Conservation (phyloP, 37 sponge, comb jelly and placozoan species). For the Beroe ovata region DNA sequence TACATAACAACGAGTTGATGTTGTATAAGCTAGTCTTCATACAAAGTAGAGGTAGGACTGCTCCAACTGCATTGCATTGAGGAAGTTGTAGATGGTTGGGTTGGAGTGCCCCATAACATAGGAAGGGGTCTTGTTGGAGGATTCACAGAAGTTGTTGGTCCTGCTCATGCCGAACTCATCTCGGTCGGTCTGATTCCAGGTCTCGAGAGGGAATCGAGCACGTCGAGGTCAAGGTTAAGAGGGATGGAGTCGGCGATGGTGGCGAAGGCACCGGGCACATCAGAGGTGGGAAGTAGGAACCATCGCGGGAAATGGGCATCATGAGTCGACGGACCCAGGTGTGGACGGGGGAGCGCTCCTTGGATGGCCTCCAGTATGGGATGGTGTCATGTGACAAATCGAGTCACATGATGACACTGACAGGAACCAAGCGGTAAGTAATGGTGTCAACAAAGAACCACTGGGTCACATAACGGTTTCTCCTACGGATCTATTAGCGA, state of each 20-base stretch:
- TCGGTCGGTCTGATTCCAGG: constrained; percentile 21
- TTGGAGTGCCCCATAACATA: background rate
- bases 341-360: background rate
- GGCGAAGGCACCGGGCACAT: background rate
- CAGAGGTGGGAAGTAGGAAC: background rate
- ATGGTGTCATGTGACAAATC: background rate
- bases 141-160: constrained; percentile 8
- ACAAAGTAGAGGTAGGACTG: background rate
- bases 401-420: background rate
- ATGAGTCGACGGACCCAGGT: background rate
- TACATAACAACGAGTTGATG: too few relatives aligned
- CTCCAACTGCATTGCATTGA: background rate
- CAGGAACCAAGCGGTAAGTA: background rate
- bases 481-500: too few relatives aligned
- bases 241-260: background rate
- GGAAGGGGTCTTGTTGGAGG: background rate
- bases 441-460: background rate
- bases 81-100: background rate
- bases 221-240: background rate
- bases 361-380: too few relatives aligned
- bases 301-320: background rate
- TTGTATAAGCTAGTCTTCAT: background rate
- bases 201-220: background rate
- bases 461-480: background rate
- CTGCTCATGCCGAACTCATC: constrained; percentile 20